These are phyloP conservation scores for Thysanoteuthis rhombus DNA, from an alignment of 2,888 invertebrate genomes.

Conservation along the genomic window DNA sequence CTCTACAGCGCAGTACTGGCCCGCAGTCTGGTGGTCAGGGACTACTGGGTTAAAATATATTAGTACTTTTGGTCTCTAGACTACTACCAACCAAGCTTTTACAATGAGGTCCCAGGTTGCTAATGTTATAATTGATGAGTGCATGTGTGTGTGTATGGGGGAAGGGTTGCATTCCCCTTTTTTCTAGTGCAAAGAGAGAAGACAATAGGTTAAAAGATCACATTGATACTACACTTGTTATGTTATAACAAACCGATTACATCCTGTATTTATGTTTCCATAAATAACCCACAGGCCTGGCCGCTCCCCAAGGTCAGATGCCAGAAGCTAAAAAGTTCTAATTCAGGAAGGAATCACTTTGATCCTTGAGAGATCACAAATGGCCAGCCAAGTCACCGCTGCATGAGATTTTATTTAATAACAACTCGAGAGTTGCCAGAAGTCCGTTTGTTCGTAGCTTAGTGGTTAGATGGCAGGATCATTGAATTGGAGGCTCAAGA, in stretches of 20 bases:
- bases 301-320: conserved; percentile 12
- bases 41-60: too few species aligned
- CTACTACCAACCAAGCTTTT: background rate
- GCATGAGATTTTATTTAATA: background rate
- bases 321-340: background rate
- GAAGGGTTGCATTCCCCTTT: background rate
- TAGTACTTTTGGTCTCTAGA: too few species aligned
- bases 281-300: background rate
- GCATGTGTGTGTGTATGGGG: background rate
- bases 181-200: background rate
- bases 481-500: background rate
- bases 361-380: background rate
- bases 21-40: too few species aligned
- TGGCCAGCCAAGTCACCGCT: background rate
- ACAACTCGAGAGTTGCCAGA: background rate
- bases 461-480: background rate
- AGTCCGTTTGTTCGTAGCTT: background rate
- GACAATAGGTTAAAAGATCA: conserved; percentile 12
- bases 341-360: conserved; percentile 12
- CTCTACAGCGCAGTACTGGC: too few species aligned
- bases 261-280: background rate
- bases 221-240: background rate
- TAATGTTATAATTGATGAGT: background rate
- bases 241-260: background rate
- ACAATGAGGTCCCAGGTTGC: background rate